Base-by-base conservation (phyloP, 2,797 vertebrate species). In the Parambassis ranga region DNA sequence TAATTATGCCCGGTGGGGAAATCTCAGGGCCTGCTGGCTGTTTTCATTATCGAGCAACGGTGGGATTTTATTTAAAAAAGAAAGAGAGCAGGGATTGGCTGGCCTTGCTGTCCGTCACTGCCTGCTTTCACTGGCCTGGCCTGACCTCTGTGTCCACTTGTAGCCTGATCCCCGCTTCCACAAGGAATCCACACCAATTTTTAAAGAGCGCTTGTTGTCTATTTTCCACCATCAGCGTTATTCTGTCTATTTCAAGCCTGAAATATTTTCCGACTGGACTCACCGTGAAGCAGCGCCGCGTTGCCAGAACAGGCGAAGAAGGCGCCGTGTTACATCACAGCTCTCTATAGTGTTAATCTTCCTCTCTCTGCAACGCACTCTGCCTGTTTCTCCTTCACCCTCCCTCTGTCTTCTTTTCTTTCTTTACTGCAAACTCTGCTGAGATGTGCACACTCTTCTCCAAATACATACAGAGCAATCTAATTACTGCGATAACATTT, bases 401-500 rank as follows among this genome's bases (percentile, higher is more conserved):
- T 56, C 39, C 36, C 63, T 23, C 61, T 27, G 11, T 52, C 62
- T 71, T 27, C 47, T 48, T 56, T 30, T 32, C 53, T 57, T 44
- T 47, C 73, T 73, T 75, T 58, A 6, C 69, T 41, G 63, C 53
- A 57, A 58, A 72, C 76, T 82, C 88, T 76, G 16, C 66, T 0
- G 81, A 79, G 89, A 86, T 62, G 18, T 26, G 47, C 8, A 52
- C 11, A 11, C 75, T 57, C 64, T 14, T 63, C 73, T 71, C 60
- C 66, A 86, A 81, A 89, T 76, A 81, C 75, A 82, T 71, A 72
- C 70, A 75, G 56, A 68, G 74, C 71, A 76, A 84, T 90, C 86
- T 87, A 89, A 89, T 89, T 87, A 91, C 79, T 70, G 81, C 65
- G 71, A 86, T 87, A 87, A 81, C 82, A 84, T 85, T 92, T 87